A percentile compares a stretch with the other conserved stretches of the same genome.
These are phyloP conservation scores for Oscheius sp. DNA, from an alignment of 1,140 invertebrate species.

Conservation along the genomic window DNA sequence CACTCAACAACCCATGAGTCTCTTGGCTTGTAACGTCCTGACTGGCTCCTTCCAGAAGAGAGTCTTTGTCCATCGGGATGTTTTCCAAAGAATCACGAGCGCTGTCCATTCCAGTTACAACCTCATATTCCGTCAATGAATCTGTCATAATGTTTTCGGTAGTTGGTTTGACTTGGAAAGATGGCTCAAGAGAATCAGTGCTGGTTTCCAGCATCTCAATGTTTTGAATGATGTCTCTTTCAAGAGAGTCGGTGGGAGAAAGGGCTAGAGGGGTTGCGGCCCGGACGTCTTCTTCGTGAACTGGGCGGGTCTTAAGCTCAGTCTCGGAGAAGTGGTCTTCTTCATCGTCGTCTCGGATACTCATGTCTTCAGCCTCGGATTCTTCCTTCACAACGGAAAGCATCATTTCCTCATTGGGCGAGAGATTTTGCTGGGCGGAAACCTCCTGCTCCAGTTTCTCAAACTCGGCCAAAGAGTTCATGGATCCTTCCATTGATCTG, in stretches of 20 bases:
- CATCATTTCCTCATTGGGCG: conserved; percentile 44
- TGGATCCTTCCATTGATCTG: conserved; percentile 41
- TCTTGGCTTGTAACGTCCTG: conserved; percentile 44
- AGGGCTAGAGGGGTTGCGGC: conserved; percentile 26
- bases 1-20: conserved; percentile 43
- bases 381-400: conserved; percentile 52
- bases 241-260: conserved; percentile 46
- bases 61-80: conserved; percentile 42
- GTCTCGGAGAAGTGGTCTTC: conserved; percentile 34
- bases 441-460: conserved; percentile 50
- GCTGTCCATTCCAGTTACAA: conserved; percentile 31
- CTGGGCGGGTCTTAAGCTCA: conserved; percentile 34
- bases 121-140: conserved; percentile 33
- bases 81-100: conserved; percentile 35
- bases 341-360: conserved; percentile 48
- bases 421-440: conserved; percentile 8
- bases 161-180: not conserved
- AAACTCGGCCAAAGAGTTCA: conserved; percentile 52
- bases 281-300: conserved; percentile 40
- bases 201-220: conserved; percentile 45
- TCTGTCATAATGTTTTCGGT: not conserved
- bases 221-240: conserved; percentile 24
- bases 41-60: conserved; percentile 48
- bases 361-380: conserved; percentile 54
- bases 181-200: conserved; percentile 52